phyloP scores from a whole-genome alignment of 1,140 invertebrate genomes.

The Marisa cornuarietis region DNA sequence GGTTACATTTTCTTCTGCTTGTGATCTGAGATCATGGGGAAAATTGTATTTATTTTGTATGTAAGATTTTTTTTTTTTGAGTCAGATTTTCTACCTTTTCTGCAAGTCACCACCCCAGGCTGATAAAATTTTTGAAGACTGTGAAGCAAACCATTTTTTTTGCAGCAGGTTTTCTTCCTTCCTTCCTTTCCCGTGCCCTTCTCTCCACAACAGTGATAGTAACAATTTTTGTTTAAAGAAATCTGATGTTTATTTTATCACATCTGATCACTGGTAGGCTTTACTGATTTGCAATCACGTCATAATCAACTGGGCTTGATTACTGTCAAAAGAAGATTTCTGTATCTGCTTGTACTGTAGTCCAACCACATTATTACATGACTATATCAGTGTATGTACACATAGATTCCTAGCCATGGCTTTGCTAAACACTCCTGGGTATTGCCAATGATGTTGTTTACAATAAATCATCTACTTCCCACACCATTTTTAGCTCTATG shows the following conservation, averaged over 20 bases:
- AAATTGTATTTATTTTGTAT: slow-evolving; percentile 33
- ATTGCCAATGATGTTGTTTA: slow-evolving; percentile 30
- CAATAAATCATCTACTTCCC: slow-evolving; percentile 35
- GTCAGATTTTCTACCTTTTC: slow-evolving; percentile 7
- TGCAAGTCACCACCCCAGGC: background rate
- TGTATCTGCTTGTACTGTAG: slow-evolving; percentile 23
- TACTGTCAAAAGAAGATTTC: slow-evolving; percentile 19
- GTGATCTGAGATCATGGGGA: slow-evolving; percentile 32
- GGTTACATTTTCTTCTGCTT: slow-evolving; percentile 27
- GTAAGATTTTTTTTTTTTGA: slow-evolving; percentile 21
- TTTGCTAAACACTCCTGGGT: slow-evolving; percentile 29
- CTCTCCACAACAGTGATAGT: background rate
- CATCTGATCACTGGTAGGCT: slow-evolving; percentile 13
- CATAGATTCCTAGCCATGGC: slow-evolving; percentile 27
- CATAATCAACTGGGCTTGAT: slow-evolving; percentile 23
- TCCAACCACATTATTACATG: slow-evolving; percentile 16
- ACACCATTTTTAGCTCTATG: background rate
- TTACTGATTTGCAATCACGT: slow-evolving; percentile 22
- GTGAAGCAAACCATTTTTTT: no score
- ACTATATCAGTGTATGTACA: slow-evolving; percentile 25
- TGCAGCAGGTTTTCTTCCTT: no score
- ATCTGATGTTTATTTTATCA: background rate
- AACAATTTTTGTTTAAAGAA: background rate
- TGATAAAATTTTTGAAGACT: background rate
- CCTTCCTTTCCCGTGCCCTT: background rate